These are phyloP conservation scores for Cyclophora albipunctata DNA, from an alignment of 2,888 invertebrate species.

Conservation along the genomic window DNA sequence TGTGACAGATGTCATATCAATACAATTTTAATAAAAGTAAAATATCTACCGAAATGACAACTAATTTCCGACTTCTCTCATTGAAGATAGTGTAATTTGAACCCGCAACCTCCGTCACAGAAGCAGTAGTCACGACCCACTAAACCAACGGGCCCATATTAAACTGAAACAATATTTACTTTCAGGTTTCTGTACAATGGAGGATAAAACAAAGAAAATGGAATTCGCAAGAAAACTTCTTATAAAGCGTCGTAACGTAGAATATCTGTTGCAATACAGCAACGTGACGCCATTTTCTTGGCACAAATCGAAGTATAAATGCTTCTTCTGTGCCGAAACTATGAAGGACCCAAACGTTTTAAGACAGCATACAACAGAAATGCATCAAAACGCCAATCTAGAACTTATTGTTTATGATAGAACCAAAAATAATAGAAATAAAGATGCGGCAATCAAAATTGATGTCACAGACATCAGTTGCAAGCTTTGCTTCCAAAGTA, in stretches of 20 bases:
- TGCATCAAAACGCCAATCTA: conserved; percentile 51
- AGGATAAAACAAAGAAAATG: conserved; percentile 62
- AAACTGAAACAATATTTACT: conserved; percentile 38
- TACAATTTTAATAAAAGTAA: too few species aligned
- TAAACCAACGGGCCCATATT: too few species aligned
- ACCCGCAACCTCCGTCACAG: too few species aligned
- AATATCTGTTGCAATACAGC: conserved; percentile 60
- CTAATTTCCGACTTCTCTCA: too few species aligned
- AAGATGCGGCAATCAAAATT: conserved; percentile 65
- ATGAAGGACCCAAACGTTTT: conserved; percentile 51
- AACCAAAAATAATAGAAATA: conserved; percentile 60
- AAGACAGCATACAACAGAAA: conserved; percentile 45
- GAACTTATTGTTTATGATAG: conserved; percentile 56
- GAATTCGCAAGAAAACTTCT: conserved; percentile 52
- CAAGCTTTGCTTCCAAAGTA: conserved; percentile 44
- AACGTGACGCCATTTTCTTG: conserved; percentile 65
- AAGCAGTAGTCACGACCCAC: too few species aligned
- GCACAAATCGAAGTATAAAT: conserved; percentile 59
- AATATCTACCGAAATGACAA: too few species aligned
- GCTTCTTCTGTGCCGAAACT: conserved; percentile 59
- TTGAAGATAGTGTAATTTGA: too few species aligned
- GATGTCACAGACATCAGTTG: conserved; percentile 56
- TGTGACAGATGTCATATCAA: too few species aligned
- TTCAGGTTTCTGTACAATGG: conserved; percentile 58
- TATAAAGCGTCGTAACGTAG: conserved; percentile 57